These are phyloP conservation scores for Intellagama lesueurii DNA, from an alignment of 2,797 vertebrate genomes.

Conservation along the genomic window DNA sequence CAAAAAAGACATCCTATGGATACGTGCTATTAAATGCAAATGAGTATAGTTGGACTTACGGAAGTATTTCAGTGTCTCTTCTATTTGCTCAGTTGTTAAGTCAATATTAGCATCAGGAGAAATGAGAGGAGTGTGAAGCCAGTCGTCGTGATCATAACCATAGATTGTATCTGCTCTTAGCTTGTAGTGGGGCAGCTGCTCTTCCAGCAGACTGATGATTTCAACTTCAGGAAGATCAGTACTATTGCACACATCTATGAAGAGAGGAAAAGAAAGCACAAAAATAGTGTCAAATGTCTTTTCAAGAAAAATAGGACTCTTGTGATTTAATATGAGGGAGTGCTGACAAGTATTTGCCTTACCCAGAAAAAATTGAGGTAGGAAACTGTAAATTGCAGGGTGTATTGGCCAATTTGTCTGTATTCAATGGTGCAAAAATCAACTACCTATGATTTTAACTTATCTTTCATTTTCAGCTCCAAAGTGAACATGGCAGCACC, in stretches of 20 bases:
- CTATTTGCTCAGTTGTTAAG: slow-evolving; percentile 95
- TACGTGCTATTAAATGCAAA: background rate
- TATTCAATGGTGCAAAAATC: too few relatives aligned
- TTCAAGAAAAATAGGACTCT: background rate
- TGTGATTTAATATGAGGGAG: background rate
- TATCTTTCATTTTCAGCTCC: too few relatives aligned
- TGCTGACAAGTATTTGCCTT: too few relatives aligned
- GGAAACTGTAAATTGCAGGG: too few relatives aligned
- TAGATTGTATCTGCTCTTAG: slow-evolving; percentile 97
- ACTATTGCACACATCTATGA: slow-evolving; percentile 96
- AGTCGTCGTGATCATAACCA: slow-evolving; percentile 98
- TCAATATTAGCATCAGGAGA: slow-evolving; percentile 88
- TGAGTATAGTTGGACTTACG: slow-evolving; percentile 83
- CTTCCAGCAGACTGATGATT: slow-evolving; percentile 98
- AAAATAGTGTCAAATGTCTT: slow-evolving; percentile 31
- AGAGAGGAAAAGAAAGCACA: slow-evolving; percentile 18
- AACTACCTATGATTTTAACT: too few relatives aligned
- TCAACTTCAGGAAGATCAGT: slow-evolving; percentile 98
- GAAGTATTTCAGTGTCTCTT: slow-evolving; percentile 98
- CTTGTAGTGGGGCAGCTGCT: slow-evolving; percentile 96
- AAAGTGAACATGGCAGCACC: too few relatives aligned
- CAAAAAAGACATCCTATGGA: background rate
- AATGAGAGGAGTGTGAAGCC: slow-evolving; percentile 96
- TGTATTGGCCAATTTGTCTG: too few relatives aligned
- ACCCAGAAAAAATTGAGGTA: too few relatives aligned